Base-by-base conservation (phyloP, 2,888 invertebrate species). In the Habrosyne pyritoides region DNA sequence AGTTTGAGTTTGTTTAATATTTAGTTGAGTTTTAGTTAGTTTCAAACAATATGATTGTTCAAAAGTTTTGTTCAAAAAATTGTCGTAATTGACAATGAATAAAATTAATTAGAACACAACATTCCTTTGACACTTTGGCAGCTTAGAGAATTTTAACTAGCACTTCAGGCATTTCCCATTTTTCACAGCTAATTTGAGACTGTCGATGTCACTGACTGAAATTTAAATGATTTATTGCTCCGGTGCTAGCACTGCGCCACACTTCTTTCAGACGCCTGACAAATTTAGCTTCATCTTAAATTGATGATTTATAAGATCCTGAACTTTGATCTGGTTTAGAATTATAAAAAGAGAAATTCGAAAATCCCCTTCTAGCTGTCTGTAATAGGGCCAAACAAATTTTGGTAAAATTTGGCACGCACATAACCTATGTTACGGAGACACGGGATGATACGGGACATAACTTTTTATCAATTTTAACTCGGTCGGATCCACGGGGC, bases 101-200 rank as follows among this genome's bases (percentile, higher is more conserved):
- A n/a, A 8, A 2, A 26, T 28, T 30, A 30, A 21, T 12, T 50
- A 50, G 21, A 28, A 18, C 18, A 30, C 21, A 14, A 49, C 28
- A 18, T 49, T 14, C 28, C 36, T n/a, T 14, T 5, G 14, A 28
- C 18, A 18, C 28, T 28, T 49, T 28, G 49, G 14, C 26, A 26
- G 2, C n/a, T 18, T 50, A 10, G 12, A 30, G 18, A 50, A 14
- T 14, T 12, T 28, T 21, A 18, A 18, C 18, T 18, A 30, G 10
- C 1, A 12, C 1, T 49, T 21, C 21, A 30, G 12, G 50, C 21
- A 30, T 50, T 50, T 18, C 10, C 21, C 18, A 50, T 50, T 28
- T 30, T 18, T 50, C 50, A 50, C 18, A 28, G 28, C 28, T 50
- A 28, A 30, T 50, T 49, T 50, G 50, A 50, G 18, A 21, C 4